A percentile compares a stretch with the other conserved stretches of the same genome.
phyloP scores from a whole-genome alignment of 2,113 vertebrate species.

The Solea solea region DNA sequence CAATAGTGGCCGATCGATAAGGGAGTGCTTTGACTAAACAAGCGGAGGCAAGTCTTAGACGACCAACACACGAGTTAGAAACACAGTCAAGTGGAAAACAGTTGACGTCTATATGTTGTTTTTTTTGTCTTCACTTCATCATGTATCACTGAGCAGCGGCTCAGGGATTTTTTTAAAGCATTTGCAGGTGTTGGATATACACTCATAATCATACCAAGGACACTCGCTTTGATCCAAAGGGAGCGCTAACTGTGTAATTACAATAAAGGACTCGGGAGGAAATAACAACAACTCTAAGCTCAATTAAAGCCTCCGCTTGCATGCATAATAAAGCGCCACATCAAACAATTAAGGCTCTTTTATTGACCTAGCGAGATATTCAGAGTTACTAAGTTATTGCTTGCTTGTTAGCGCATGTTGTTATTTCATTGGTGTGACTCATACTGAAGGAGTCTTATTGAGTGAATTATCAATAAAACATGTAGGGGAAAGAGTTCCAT shows the following conservation, averaged over 20 bases:
- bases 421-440: conserved; percentile 29
- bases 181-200: conserved; percentile 1
- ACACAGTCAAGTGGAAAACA: neutral
- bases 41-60: neutral
- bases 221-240: conserved; percentile 55
- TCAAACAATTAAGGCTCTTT: conserved; percentile 59
- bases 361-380: conserved; percentile 50
- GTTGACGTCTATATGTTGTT: too few relatives aligned
- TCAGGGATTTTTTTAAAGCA: too few relatives aligned
- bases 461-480: neutral
- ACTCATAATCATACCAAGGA: conserved; percentile 56
- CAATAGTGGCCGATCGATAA: conserved; percentile 32
- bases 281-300: neutral
- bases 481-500: conserved; percentile 1
- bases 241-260: conserved; percentile 62
- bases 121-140: too few relatives aligned
- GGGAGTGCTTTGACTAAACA: conserved; percentile 25
- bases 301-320: conserved; percentile 59
- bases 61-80: neutral
- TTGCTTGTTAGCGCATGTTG: conserved; percentile 26
- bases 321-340: conserved; percentile 51
- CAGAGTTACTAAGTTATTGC: conserved; percentile 35
- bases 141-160: too few relatives aligned
- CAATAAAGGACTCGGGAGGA: conserved; percentile 45
- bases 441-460: neutral